Evolutionary conservation across 2,888 invertebrate genomes (phyloP).

Genomic region (Lasioglossum morio): DNA sequence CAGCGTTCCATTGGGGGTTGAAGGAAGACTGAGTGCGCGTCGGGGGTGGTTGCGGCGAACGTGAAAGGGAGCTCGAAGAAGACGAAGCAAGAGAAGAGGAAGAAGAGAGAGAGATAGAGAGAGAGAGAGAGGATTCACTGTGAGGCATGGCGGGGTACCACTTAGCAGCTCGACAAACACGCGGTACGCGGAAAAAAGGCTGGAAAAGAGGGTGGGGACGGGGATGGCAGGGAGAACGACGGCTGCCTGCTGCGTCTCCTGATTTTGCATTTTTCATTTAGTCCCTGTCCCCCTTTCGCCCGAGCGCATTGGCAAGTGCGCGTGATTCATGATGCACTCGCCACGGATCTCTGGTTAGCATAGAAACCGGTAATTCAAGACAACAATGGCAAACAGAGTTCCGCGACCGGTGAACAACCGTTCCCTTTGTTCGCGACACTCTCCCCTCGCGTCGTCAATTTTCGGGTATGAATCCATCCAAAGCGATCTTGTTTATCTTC

Average conservation of each 20-base stretch:
- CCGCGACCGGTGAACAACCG: not conserved
- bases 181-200: slow-evolving; percentile 38
- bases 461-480: not conserved
- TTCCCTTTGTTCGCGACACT: not conserved
- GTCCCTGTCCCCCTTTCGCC: slow-evolving; percentile 27
- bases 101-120: too few species aligned
- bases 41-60: slow-evolving; percentile 25
- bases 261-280: slow-evolving; percentile 70
- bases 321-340: slow-evolving; percentile 38
- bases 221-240: not conserved
- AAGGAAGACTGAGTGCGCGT: not conserved
- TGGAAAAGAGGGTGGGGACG: slow-evolving; percentile 42
- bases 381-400: slow-evolving; percentile 26
- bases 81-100: slow-evolving; percentile 34
- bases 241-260: slow-evolving; percentile 38
- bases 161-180: slow-evolving; percentile 78
- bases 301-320: slow-evolving; percentile 36
- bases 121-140: slow-evolving; percentile 58
- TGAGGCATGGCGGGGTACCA: slow-evolving; percentile 69
- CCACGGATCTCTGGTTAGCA: slow-evolving; percentile 5
- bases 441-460: not conserved
- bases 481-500: too few species aligned
- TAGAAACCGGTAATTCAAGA: slow-evolving; percentile 5
- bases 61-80: slow-evolving; percentile 44
- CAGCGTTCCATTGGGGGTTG: not conserved